phyloP scores from a whole-genome alignment of 2,888 invertebrate species.

The Rhodophaea formosa region DNA sequence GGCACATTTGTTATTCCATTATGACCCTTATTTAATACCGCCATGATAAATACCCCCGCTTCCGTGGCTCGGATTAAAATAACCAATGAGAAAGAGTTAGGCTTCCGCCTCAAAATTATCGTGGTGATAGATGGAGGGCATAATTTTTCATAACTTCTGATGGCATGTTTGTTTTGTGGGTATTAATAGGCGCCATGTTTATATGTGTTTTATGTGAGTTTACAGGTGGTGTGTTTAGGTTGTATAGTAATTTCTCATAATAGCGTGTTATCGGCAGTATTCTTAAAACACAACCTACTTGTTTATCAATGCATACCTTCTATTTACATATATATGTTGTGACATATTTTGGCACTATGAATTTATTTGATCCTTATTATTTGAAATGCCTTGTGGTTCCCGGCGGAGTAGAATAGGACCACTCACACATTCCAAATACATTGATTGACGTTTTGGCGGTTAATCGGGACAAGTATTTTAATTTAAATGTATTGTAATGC shows the following conservation, averaged over 20 bases:
- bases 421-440: neutral
- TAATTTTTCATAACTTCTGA: slow-evolving; percentile 22
- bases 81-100: slow-evolving; percentile 50
- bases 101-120: slow-evolving; percentile 39
- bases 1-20: slow-evolving; percentile 66
- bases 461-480: neutral
- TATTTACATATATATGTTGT: no score
- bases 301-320: no score
- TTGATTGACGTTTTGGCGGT: slow-evolving; percentile 1
- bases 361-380: no score
- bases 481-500: neutral
- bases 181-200: slow-evolving; percentile 2
- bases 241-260: no score
- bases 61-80: slow-evolving; percentile 55
- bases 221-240: neutral
- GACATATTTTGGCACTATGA: no score
- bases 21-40: slow-evolving; percentile 68
- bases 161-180: neutral
- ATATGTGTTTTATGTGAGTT: slow-evolving; percentile 4
- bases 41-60: slow-evolving; percentile 58
- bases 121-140: slow-evolving; percentile 25
- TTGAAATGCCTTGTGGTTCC: no score
- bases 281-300: no score
- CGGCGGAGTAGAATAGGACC: no score
- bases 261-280: no score